Evolutionary conservation across 1,140 invertebrate genomes (phyloP), one percentile per base, ranked within the genome.

Genomic region (Chironomus striatipennis): DNA sequence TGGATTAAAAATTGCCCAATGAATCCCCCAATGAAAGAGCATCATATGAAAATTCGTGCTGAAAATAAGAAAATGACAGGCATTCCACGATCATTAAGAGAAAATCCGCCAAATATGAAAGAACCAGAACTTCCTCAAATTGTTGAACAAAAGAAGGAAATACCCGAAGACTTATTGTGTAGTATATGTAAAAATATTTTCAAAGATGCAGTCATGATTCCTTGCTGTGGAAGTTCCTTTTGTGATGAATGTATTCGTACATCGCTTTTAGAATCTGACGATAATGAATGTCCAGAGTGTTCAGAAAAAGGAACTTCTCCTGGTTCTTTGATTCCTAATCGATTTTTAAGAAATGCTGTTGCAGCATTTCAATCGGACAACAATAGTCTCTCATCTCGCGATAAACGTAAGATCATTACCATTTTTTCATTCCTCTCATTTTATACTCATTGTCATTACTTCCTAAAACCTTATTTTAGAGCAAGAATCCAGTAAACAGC

Each of bases 81-180:
- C n/a, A 99, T 99, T 80, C 97, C 97, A 18, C 86, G 92, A 75
- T 97, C 96, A 85, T 97, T 98, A 85, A 95, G 98, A 89, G 93
- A 96, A 21, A 75, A 47, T 73, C 20, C 34, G 43, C 64, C 76
- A 74, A 47, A 43, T 24, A 42, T 9, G 57, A 74, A 70, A 10
- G 42, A 67, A 57, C 7, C 18, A 10, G 57, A 65, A 0, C 24
- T 70, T 75, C 79, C 79, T 47, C 87, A 88, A 34, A 86, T 86
- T 75, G 85, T 86, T 75, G 86, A 88, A 76, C 85, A 87, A 75
- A 89, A 90, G 79, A 88, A 91, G 8, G 88, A 91, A 79, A 93
- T 98, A 75, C 96, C 96, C 0, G 91, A 94, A 77, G 96, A 98
- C 81, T 83, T 98, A 34, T 83, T 95, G 57, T 99, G 97, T 83